These are phyloP conservation scores for Drosophila sechellia DNA, from an alignment of 1,140 invertebrate species.

Conservation along the genomic window DNA sequence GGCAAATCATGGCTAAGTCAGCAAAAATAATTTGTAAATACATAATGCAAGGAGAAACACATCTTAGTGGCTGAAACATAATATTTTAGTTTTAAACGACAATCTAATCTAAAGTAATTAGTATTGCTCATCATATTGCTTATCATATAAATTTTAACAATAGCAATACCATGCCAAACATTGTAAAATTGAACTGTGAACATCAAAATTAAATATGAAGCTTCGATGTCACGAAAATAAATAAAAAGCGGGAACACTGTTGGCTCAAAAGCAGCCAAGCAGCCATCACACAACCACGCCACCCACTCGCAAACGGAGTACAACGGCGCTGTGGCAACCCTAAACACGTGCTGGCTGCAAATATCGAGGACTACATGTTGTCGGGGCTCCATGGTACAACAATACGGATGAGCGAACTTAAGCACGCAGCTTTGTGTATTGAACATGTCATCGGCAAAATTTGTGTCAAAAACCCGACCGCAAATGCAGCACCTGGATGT, in stretches of 20 bases:
- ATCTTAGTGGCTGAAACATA: no score
- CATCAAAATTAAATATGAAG: not conserved
- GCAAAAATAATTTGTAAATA: not conserved
- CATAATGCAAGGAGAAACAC: no score
- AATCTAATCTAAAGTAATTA: no score
- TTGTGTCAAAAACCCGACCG: slow-evolving; percentile 73
- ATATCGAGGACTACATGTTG: slow-evolving; percentile 50
- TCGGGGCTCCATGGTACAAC: slow-evolving; percentile 51
- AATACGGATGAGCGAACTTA: slow-evolving; percentile 67
- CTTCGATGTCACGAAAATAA: no score
- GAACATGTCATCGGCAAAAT: slow-evolving; percentile 79
- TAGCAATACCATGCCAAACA: no score
- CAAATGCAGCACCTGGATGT: slow-evolving; percentile 44
- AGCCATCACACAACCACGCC: slow-evolving; percentile 7
- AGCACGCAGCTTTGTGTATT: slow-evolving; percentile 80
- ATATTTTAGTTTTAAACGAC: no score
- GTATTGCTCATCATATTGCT: no score
- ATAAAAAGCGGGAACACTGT: not conserved
- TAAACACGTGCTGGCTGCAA: slow-evolving; percentile 70
- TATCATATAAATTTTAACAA: no score
- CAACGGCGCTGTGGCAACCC: slow-evolving; percentile 37
- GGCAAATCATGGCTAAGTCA: not conserved
- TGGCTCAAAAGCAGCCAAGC: slow-evolving; percentile 8
- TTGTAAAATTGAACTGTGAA: no score
- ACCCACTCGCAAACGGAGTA: not conserved